A percentile compares a stretch with the other conserved stretches of the same genome.
Evolutionary conservation across 2,888 invertebrate species (phyloP).

Genomic region (Volucella bombylans): DNA sequence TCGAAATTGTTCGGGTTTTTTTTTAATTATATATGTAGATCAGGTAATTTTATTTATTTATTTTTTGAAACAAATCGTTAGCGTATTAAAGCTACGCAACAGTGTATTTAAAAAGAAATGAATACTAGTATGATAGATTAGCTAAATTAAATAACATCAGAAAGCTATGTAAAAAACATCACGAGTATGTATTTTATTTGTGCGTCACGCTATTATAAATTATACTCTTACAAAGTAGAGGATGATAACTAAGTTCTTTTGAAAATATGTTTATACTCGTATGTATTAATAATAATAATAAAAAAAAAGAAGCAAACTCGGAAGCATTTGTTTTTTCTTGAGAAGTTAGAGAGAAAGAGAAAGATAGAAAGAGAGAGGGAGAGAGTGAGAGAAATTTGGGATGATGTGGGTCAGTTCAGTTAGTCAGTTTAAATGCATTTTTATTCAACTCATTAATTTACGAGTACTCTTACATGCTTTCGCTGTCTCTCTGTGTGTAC

Average conservation of each 20-base stretch:
- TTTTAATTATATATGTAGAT: too few species aligned
- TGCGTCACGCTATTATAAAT: not conserved
- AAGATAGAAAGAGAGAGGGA: too few species aligned
- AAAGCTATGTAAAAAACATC: too few species aligned
- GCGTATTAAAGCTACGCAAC: not conserved
- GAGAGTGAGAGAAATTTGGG: too few species aligned
- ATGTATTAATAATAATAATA: not conserved
- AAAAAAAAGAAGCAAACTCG: conserved; percentile 25
- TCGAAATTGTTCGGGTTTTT: too few species aligned
- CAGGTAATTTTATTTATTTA: not conserved
- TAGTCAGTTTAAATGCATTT: too few species aligned
- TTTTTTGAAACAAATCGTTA: not conserved
- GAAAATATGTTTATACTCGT: not conserved
- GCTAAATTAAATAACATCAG: too few species aligned
- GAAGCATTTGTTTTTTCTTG: conserved; percentile 41
- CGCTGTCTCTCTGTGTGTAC: too few species aligned
- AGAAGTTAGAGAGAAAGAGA: conserved; percentile 5
- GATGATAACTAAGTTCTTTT: conserved; percentile 37
- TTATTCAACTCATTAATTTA: too few species aligned
- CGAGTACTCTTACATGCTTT: too few species aligned
- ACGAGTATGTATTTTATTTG: conserved; percentile 1
- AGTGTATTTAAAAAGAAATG: conserved; percentile 2
- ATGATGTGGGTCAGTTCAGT: too few species aligned
- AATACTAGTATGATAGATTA: too few species aligned
- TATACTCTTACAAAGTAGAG: conserved; percentile 34